Base-by-base conservation (phyloP, 2,113 vertebrate genomes). In the Elephas maximus region DNA sequence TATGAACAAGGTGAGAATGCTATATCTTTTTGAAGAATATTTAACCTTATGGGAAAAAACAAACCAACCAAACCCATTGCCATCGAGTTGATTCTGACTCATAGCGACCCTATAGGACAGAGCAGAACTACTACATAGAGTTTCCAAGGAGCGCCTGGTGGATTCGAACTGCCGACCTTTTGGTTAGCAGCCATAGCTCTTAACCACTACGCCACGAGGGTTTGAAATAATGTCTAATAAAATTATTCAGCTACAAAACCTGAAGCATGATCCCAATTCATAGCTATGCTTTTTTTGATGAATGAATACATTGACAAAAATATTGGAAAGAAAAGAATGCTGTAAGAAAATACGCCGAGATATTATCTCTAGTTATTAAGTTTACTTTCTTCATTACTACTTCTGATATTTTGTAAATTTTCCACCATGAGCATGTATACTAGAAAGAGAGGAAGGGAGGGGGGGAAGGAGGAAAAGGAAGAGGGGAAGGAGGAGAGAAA, bases 241-340 rank as follows among this genome's bases (percentile, higher is more conserved):
- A 89, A 91, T 83, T 78, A 30, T 44, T 71, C 44, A 95, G 65
- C 65, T 51, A 26, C 7, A 57, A 63, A 86, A 83, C 3, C 76
- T 77, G 30, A 91, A 88, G 5, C 37, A 74, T 62, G 57, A 76
- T 87, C 44, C n/a, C 53, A 67, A 53, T 74, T 88, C 20, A 51
- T 71, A 82, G 60, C 23, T 77, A 65, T 93, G 7, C 12, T 65
- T 67, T 83, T 37, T 95, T 41, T 93, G 67, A 84, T 80, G 82
- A 95, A 94, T 93, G 74, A 93, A 76, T 81, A 67, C 14, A 45
- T 44, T 67, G 60, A 93, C 69, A 91, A 91, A 69, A 73, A 51
- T 81, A 81, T 53, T 45, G 74, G 65, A 71, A 44, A 91, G 62
- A n/a, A 82, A 71, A 78, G 82, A 82, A 28, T 65, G 28, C 37